Evolutionary conservation across 2,113 vertebrate species (phyloP).

Genomic region (Oceanodroma tethys): DNA sequence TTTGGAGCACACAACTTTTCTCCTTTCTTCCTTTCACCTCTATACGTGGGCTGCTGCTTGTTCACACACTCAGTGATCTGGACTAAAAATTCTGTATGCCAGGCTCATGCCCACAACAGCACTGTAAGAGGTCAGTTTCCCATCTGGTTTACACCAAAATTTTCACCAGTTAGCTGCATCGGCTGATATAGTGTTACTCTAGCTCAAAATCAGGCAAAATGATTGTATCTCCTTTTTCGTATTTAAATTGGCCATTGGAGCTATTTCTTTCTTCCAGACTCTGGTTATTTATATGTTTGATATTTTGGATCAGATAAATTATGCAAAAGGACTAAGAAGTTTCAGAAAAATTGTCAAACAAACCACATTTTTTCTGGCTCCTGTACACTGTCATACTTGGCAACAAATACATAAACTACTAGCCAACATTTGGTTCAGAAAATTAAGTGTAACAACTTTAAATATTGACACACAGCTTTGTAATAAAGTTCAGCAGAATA

Average conservation of each 20-base stretch:
- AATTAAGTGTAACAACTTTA: not conserved
- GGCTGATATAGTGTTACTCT: not conserved
- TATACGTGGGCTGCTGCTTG: not conserved
- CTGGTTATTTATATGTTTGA: not conserved
- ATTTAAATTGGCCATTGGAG: not conserved
- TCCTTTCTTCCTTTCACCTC: not conserved
- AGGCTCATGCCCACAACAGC: not conserved
- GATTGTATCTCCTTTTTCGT: accelerated
- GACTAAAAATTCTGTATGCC: not conserved
- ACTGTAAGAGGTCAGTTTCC: not conserved
- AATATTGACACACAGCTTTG: not conserved
- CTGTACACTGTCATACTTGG: not conserved
- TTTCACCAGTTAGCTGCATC: not conserved
- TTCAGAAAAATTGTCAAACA: not conserved
- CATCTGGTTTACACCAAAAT: not conserved
- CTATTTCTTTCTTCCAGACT: not conserved
- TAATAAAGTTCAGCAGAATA: not conserved
- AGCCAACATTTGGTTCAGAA: not conserved
- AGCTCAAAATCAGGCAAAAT: not conserved
- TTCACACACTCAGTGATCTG: not conserved
- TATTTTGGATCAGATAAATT: not conserved
- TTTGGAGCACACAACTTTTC: not conserved
- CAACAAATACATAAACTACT: not conserved
- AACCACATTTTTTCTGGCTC: not conserved
- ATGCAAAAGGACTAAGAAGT: not conserved